A percentile compares a stretch with the other conserved stretches of the same genome.
These are phyloP conservation scores for Petrocephalus microphthalmus DNA, from an alignment of 2,113 vertebrate species.

Conservation along the genomic window DNA sequence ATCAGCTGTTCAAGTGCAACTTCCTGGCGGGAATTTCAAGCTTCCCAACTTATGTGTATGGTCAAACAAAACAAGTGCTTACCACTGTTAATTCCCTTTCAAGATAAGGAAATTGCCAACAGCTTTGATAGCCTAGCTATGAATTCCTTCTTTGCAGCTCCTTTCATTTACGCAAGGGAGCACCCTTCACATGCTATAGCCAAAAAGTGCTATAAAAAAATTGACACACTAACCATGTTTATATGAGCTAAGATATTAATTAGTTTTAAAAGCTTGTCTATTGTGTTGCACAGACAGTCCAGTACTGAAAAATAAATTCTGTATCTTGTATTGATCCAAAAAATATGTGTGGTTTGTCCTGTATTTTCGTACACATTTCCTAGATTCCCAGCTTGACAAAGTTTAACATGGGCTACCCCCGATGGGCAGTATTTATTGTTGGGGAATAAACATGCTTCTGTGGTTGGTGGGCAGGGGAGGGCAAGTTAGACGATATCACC, in stretches of 20 bases:
- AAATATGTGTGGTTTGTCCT: not conserved
- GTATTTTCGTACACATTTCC: not conserved
- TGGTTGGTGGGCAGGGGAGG: not conserved
- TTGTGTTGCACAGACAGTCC: not conserved
- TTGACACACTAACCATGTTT: not conserved
- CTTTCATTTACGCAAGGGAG: not conserved
- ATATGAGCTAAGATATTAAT: not conserved
- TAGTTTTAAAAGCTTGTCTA: no score
- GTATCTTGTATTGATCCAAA: not conserved
- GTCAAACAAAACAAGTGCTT: not conserved
- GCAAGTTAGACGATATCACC: not conserved
- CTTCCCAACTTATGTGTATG: not conserved
- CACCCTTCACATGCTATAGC: not conserved
- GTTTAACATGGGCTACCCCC: not conserved
- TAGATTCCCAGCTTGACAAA: not conserved
- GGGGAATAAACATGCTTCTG: not conserved
- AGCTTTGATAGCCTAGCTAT: not conserved
- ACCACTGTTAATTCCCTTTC: not conserved
- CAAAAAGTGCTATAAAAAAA: not conserved
- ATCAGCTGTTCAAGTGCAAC: not conserved
- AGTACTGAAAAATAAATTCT: not conserved
- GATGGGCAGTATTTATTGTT: not conserved
- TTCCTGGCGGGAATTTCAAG: not conserved
- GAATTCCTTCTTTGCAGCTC: not conserved
- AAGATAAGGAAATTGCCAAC: not conserved